A percentile compares a stretch with the other conserved stretches of the same genome.
phyloP scores from a whole-genome alignment of 2,113 vertebrate genomes.

The Physeter macrocephalus region DNA sequence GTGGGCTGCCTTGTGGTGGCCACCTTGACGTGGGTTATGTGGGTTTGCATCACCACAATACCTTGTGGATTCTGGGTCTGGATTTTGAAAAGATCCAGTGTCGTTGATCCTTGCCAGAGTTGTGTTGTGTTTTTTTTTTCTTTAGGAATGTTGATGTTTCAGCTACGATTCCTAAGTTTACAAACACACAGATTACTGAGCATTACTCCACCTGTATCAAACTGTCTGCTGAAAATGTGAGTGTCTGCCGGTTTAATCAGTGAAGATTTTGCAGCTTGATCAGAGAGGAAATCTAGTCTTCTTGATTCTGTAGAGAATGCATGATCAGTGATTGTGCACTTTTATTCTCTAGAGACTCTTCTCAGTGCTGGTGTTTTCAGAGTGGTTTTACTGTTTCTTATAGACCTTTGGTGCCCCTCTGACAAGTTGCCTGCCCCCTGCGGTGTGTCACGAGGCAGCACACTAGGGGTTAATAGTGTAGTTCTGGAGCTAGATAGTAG shows the following conservation, averaged over 20 bases:
- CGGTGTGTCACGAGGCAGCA: background rate
- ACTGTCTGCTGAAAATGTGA: constrained; percentile 94
- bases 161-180: constrained; percentile 82
- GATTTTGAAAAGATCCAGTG: background rate
- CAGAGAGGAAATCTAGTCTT: background rate
- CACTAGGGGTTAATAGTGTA: background rate
- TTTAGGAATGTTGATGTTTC: constrained; percentile 67
- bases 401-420: background rate
- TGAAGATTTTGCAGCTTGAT: background rate
- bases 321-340: accelerated
- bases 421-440: background rate
- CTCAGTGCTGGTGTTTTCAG: background rate
- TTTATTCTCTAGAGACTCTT: background rate
- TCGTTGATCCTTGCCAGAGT: background rate
- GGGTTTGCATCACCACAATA: background rate
- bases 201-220: constrained; percentile 98
- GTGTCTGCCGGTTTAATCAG: constrained; percentile 60
- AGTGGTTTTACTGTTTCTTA: background rate
- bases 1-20: background rate
- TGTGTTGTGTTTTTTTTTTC: constrained; percentile 10
- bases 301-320: background rate
- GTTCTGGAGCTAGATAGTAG: background rate
- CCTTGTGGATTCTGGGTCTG: background rate
- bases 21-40: accelerated
- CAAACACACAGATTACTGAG: constrained; percentile 91